Percentiles rank a stretch among this genome's conserved stretches.
Evolutionary conservation across 2,888 invertebrate genomes (phyloP).

Genomic region (Tinea semifulvella): DNA sequence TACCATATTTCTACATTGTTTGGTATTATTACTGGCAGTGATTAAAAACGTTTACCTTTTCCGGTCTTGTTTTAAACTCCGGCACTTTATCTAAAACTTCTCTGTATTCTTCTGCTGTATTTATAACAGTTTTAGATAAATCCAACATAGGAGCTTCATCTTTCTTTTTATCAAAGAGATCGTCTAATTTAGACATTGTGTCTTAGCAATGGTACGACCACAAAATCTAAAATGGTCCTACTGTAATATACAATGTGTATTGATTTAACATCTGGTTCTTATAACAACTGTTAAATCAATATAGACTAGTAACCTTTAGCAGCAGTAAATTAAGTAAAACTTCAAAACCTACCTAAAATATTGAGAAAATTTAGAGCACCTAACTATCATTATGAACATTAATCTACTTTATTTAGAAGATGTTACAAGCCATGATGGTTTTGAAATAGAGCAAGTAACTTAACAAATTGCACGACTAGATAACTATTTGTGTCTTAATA

Average conservation of each 20-base stretch:
- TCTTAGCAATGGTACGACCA: conserved; percentile 4
- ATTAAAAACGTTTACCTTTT: conserved; percentile 73
- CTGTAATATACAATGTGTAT: conserved; percentile 8
- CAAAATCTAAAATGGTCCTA: background rate
- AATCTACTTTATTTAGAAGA: no score
- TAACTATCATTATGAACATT: no score
- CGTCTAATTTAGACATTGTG: conserved; percentile 77
- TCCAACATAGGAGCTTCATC: conserved; percentile 86
- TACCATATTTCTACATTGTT: background rate
- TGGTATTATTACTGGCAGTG: background rate
- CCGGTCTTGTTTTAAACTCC: conserved; percentile 88
- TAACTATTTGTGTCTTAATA: conserved; percentile 16
- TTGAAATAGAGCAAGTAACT: conserved; percentile 35
- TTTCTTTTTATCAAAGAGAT: conserved; percentile 85
- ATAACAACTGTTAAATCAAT: conserved; percentile 13
- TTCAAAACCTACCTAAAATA: no score
- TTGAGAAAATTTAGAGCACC: no score
- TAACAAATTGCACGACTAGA: conserved; percentile 42
- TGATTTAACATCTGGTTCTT: conserved; percentile 5
- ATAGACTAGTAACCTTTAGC: no score
- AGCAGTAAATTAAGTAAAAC: no score
- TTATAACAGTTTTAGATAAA: conserved; percentile 80
- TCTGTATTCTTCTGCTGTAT: conserved; percentile 83
- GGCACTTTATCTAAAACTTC: conserved; percentile 86
- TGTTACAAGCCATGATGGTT: no score